Conservation (phyloP, 2,797 vertebrate genomes). For the Austrolebias charrua region DNA sequence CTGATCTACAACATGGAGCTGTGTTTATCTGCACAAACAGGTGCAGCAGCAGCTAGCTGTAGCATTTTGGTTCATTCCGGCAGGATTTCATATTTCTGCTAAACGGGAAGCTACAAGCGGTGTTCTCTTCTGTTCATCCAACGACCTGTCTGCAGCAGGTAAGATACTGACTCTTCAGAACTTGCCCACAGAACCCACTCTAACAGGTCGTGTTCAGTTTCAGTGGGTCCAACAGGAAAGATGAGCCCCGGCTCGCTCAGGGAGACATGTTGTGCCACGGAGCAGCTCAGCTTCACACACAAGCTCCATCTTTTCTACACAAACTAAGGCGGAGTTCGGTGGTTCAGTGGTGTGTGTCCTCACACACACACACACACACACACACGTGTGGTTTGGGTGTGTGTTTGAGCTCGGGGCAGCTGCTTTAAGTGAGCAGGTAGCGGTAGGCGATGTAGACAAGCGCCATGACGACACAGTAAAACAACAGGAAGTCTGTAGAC, state of each 20-base stretch:
- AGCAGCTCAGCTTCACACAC: conserved; percentile 19
- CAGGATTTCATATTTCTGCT: too few species aligned
- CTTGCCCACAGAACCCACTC: too few species aligned
- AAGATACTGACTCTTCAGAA: too few species aligned
- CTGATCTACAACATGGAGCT: too few species aligned
- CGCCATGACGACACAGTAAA: conserved; percentile 86
- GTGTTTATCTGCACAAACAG: too few species aligned
- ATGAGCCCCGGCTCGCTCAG: neutral
- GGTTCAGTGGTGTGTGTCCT: conserved; percentile 27
- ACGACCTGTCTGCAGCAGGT: too few species aligned
- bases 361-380: neutral
- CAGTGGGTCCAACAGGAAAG: too few species aligned
- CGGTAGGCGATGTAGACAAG: conserved; percentile 84
- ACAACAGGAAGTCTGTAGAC: conserved; percentile 87
- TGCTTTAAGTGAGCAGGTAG: conserved; percentile 74
- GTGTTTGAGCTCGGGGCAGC: neutral
- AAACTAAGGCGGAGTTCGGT: conserved; percentile 37
- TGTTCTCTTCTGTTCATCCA: too few species aligned
- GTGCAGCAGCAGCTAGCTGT: too few species aligned
- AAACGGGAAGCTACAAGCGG: too few species aligned
- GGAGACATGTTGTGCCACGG: neutral
- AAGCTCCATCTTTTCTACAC: neutral
- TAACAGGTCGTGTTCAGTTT: neutral
- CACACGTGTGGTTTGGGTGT: conserved; percentile 1
- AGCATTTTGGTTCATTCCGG: too few species aligned